Evolutionary conservation across 2,888 invertebrate genomes (phyloP), one percentile per base, ranked within the genome.

Genomic region (Ptilodon capucinus): DNA sequence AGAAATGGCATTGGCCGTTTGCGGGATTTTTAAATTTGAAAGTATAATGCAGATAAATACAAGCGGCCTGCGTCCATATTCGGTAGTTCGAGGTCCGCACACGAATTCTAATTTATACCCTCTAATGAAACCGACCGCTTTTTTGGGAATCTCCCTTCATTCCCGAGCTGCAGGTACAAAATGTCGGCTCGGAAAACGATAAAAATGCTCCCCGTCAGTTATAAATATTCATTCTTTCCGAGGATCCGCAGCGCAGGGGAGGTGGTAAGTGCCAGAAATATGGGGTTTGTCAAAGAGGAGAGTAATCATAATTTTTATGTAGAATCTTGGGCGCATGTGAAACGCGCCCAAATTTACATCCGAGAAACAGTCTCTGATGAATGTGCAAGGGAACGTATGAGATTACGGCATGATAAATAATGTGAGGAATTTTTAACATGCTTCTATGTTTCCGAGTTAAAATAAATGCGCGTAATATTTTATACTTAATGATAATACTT

Each of bases 291-390:
- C 85, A 81, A 74, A 79, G 76, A 70, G 72, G 66, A 74, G 66
- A 69, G 79, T 81, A 85, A 86, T 86, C 83, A 85, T 81, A 83
- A 84, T 86, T 86, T 82, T 84, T 83, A 81, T 79, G 68, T 64
- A 69, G 71, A 71, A 60, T 64, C 55, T 60, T 64, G 54, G 44
- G 46, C 41, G 52, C 60, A 55, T 69, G 68, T 60, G 63, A 49
- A 48, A 58, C 55, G 63, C 53, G 64, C 65, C 67, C 69, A 68
- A 67, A 74, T 65, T 67, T 65, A 54, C 64, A 64, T 65, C 54
- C 49, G 61, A 64, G 60, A n/a, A n/a, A 64, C 51, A 52, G 54
- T 52, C 23, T 52, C 64, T 67, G 70, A 68, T 62, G 60, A 64
- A 69, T 69, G 61, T 60, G 54, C 41, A 60, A 46, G 51, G 44